phyloP scores from a whole-genome alignment of 2,797 vertebrate species.

The Phyllotis vaccarum region DNA sequence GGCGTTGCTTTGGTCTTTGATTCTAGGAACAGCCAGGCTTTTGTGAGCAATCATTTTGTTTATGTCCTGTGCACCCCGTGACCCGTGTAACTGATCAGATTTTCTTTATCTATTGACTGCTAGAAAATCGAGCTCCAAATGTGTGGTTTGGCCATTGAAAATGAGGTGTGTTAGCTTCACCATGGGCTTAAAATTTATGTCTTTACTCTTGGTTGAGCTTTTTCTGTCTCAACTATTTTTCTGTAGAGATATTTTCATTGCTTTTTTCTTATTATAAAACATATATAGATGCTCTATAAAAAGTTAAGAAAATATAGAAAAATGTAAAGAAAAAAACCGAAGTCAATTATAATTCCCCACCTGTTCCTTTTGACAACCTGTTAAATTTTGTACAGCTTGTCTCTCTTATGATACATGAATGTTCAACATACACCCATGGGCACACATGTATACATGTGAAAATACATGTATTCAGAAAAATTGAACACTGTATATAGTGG shows the following conservation, averaged over 20 bases:
- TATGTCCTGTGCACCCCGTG: constrained; percentile 31
- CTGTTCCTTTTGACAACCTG: constrained; percentile 3
- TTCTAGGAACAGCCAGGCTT: neutral
- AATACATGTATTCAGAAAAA: neutral
- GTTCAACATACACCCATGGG: neutral
- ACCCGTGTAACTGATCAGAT: constrained; percentile 14
- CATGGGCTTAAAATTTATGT: constrained; percentile 25
- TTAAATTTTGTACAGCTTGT: constrained; percentile 13
- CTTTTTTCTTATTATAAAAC: constrained; percentile 39
- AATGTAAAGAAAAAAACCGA: constrained; percentile 9
- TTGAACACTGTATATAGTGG: neutral
- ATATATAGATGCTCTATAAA: constrained; percentile 68
- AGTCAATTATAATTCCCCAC: constrained; percentile 29
- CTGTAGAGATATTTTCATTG: constrained; percentile 60
- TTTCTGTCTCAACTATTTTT: constrained; percentile 67
- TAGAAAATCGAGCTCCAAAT: constrained; percentile 10
- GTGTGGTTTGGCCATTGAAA: constrained; percentile 9
- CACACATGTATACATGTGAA: neutral
- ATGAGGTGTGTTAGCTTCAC: constrained; percentile 41
- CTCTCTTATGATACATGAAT: neutral
- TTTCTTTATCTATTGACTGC: constrained; percentile 45
- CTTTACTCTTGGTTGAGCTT: constrained; percentile 46
- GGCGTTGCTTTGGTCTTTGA: constrained; percentile 25
- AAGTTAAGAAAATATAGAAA: constrained; percentile 55
- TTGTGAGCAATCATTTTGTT: constrained; percentile 67